Conservation (phyloP, 2,113 vertebrate genomes). For the Argyrosomus japonicus region DNA sequence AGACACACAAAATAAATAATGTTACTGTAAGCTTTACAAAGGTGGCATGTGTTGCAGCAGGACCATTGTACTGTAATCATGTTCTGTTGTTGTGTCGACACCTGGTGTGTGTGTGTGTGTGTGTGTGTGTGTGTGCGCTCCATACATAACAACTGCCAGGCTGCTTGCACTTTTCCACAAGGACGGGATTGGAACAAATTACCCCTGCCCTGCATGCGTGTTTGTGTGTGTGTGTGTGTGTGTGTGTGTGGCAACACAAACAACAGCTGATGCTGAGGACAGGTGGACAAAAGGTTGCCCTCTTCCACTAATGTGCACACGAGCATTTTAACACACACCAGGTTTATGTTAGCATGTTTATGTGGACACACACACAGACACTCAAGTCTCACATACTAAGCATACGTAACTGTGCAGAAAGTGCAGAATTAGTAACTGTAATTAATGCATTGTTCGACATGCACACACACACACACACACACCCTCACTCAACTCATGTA, state of each 20-base stretch:
- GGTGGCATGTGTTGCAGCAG: background rate
- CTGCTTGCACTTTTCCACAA: slow-evolving; percentile 14
- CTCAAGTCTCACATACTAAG: background rate
- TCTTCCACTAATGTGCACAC: slow-evolving; percentile 31
- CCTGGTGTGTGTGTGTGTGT: slow-evolving; percentile 21
- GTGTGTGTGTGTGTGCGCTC: background rate
- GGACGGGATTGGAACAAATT: slow-evolving; percentile 42
- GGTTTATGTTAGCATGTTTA: slow-evolving; percentile 19
- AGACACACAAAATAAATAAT: too few species aligned
- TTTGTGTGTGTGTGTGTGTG: slow-evolving; percentile 24
- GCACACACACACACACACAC: background rate
- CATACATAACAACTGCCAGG: slow-evolving; percentile 17
- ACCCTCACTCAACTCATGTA: slow-evolving; percentile 8
- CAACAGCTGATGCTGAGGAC: slow-evolving; percentile 65
- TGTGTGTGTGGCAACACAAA: slow-evolving; percentile 43
- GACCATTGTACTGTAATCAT: background rate
- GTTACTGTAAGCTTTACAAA: background rate
- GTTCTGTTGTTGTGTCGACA: background rate
- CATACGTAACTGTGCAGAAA: background rate
- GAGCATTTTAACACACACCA: slow-evolving; percentile 42
- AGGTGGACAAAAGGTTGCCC: slow-evolving; percentile 61
- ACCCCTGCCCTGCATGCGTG: slow-evolving; percentile 11
- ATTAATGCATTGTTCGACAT: slow-evolving; percentile 13
- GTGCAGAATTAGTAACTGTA: slow-evolving; percentile 2
- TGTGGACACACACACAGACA: slow-evolving; percentile 5